These are phyloP conservation scores for Ptychoptera contaminata DNA, from an alignment of 2,888 invertebrate genomes.

Conservation along the genomic window DNA sequence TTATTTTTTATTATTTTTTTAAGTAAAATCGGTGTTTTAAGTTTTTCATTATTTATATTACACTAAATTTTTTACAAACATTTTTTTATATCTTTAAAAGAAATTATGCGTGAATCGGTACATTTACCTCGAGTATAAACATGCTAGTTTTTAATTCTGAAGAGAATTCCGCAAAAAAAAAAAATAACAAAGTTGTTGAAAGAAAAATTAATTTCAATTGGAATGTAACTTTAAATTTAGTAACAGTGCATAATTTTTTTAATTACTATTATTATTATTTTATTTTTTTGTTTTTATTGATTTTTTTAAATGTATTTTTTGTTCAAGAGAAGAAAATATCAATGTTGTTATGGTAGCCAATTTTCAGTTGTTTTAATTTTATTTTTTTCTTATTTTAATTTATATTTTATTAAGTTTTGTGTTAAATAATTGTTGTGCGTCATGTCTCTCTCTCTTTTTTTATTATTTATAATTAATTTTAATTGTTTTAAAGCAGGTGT, in stretches of 20 bases:
- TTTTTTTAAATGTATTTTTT: conserved; percentile 8
- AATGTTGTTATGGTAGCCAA: conserved; percentile 6
- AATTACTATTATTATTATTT: conserved; percentile 3
- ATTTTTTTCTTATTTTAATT: conserved; percentile 9
- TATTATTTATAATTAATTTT: conserved; percentile 25
- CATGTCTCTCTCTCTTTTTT: conserved; percentile 17
- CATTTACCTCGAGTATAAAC: no score
- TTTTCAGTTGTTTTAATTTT: conserved; percentile 22
- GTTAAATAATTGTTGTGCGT: background rate
- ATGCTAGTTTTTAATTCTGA: no score
- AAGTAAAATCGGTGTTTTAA: no score
- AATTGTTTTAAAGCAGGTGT: conserved; percentile 16
- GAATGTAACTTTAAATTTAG: background rate
- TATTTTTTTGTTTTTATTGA: no score
- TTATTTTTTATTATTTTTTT: no score
- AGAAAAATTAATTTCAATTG: background rate
- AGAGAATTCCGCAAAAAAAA: no score
- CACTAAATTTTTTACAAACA: no score
- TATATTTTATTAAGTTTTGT: background rate
- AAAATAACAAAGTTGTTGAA: no score
- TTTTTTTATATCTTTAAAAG: no score
- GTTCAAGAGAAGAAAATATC: conserved; percentile 36
- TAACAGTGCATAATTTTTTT: background rate
- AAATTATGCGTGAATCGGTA: no score
- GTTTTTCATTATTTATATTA: no score